Percentiles rank a stretch among this genome's conserved stretches.
Conservation (phyloP, 2,888 invertebrate species). For the Apodemia hepburni region DNA sequence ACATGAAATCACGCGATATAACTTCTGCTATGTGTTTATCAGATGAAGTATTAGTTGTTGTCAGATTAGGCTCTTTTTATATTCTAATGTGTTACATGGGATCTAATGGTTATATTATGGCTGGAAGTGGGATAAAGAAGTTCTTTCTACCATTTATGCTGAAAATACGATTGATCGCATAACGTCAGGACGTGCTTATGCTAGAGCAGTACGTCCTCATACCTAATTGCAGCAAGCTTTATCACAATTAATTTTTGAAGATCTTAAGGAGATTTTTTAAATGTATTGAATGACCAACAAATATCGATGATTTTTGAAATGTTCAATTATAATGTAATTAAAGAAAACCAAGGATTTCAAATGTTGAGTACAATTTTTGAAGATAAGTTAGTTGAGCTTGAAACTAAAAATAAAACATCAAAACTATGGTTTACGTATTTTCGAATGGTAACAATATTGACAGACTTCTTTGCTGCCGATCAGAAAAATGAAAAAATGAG, state of each 20-base stretch:
- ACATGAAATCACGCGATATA: constrained; percentile 24
- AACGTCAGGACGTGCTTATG: constrained; percentile 23
- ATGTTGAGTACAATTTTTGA: constrained; percentile 2
- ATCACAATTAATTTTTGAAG: constrained; percentile 24
- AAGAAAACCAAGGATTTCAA: constrained; percentile 10
- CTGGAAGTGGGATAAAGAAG: constrained; percentile 28
- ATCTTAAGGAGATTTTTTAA: constrained; percentile 22
- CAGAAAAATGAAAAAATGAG: too few relatives aligned
- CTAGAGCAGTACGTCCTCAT: constrained; percentile 25
- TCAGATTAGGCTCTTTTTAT: constrained; percentile 24
- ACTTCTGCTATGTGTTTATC: constrained; percentile 18
- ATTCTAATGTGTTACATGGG: constrained; percentile 24
- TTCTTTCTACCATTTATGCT: constrained; percentile 25
- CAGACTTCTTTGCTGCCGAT: constrained; percentile 41
- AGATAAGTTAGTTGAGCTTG: constrained; percentile 21
- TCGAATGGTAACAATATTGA: constrained; percentile 37
- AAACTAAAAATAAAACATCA: constrained; percentile 33
- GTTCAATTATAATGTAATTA: constrained; percentile 28
- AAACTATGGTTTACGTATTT: constrained; percentile 39
- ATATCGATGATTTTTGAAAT: constrained; percentile 25
- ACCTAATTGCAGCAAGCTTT: constrained; percentile 24
- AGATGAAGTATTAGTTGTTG: constrained; percentile 21
- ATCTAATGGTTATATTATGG: constrained; percentile 26
- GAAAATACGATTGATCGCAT: constrained; percentile 24
- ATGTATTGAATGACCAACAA: constrained; percentile 17